Evolutionary conservation across 2,888 invertebrate genomes (phyloP).

Genomic region (Craniophora ligustri): DNA sequence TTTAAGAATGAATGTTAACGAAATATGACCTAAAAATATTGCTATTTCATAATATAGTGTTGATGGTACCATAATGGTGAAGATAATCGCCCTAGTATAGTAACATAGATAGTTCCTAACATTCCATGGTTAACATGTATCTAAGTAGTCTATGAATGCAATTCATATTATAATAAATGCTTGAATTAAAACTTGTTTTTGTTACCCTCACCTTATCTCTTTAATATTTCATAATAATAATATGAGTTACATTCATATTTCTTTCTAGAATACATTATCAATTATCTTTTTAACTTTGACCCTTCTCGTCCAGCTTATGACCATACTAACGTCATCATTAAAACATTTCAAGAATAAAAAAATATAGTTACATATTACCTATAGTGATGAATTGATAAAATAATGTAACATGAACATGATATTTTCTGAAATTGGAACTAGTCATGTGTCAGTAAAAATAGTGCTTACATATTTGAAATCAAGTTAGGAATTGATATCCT

Average conservation of each 20-base stretch:
- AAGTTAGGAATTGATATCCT: no score
- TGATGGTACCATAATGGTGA: constrained; percentile 16
- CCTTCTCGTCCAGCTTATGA: constrained; percentile 1
- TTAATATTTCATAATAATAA: constrained; percentile 62
- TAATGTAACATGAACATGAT: no score
- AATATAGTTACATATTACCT: no score
- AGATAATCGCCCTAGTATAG: constrained; percentile 28
- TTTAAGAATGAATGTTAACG: background rate
- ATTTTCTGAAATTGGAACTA: no score
- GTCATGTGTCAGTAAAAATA: no score
- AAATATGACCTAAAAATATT: background rate
- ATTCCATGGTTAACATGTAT: constrained; percentile 55
- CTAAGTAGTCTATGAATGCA: constrained; percentile 79
- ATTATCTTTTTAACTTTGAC: constrained; percentile 31
- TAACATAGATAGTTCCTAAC: constrained; percentile 46
- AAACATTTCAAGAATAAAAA: no score
- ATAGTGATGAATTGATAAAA: no score
- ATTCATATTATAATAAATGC: constrained; percentile 86
- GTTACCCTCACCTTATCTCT: constrained; percentile 61
- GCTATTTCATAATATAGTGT: background rate
- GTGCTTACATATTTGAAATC: no score
- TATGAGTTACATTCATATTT: constrained; percentile 87
- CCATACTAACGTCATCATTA: background rate
- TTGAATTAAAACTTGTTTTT: constrained; percentile 77
- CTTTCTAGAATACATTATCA: constrained; percentile 41